Conservation (phyloP, 1,140 invertebrate genomes). For the Adoxophyes honmai region DNA sequence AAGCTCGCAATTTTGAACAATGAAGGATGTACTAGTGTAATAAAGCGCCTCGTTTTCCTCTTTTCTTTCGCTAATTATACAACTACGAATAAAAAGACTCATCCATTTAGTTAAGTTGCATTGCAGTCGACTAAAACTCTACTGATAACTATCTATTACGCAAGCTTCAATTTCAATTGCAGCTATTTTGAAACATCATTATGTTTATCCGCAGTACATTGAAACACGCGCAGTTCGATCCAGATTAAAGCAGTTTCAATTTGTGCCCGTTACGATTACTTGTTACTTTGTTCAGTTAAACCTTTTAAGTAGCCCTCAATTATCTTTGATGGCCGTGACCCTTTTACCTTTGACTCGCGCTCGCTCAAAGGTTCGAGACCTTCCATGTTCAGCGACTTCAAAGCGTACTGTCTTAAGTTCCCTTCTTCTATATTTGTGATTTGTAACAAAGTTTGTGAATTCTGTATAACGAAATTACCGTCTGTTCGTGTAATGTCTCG, state of each 20-base stretch:
- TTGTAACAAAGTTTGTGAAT: conserved; percentile 7
- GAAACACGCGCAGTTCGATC: background rate
- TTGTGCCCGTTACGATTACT: conserved; percentile 1
- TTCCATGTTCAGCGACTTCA: conserved; percentile 42
- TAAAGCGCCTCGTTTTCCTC: no score
- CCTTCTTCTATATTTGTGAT: conserved; percentile 36
- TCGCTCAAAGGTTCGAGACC: conserved; percentile 37
- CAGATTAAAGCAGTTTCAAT: background rate
- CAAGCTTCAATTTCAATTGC: no score
- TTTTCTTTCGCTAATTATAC: no score
- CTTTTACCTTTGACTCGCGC: conserved; percentile 57
- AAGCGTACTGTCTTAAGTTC: conserved; percentile 51
- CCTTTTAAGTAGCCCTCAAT: conserved; percentile 49
- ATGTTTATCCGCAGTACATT: no score
- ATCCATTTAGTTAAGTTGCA: no score
- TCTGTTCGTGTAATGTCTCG: background rate
- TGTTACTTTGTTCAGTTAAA: conserved; percentile 24
- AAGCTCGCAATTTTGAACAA: no score
- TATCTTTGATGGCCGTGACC: conserved; percentile 57
- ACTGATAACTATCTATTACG: no score
- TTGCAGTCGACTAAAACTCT: no score
- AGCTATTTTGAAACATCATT: background rate
- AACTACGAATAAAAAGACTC: no score
- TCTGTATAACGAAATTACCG: background rate
- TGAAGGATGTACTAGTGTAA: no score